Base-by-base conservation (phyloP, 2,888 invertebrate genomes). In the Catotricha subobsoleta region DNA sequence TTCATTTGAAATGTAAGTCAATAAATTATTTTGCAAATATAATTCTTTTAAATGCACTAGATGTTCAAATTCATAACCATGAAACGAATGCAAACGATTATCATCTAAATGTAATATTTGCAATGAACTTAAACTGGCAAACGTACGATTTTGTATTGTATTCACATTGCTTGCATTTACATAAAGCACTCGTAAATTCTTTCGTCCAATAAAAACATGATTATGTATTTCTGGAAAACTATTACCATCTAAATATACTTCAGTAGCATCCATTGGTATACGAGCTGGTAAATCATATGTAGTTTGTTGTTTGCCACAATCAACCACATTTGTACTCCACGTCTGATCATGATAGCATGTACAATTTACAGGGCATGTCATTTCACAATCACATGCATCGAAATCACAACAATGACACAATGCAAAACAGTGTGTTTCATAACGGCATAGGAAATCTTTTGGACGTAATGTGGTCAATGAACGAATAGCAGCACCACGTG, bases 371-470 rank as follows among this genome's bases (percentile, higher is more conserved):
- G 94, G 94, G 56, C 94, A 94, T 47, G 84, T 88, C 83, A 91
- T 88, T 67, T 92, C 88, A 65, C 94, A 94, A 64, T 92, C 92
- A 64, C 94, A 94, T 46, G 86, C 86, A 58, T 90, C 91, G 59
- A 87, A 92, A 59, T 91, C 91, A 65, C 94, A 94, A 64, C 94
- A 94, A 59, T 88, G 87, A 64, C 94, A 94, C 39, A 87, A 72
- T 31, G 90, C 83, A 63, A 91, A 92, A 66, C 94, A 94, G 64
- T 91, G 88, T 41, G 82, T 78, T 57, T 84, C 82, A 67, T 91
- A 92, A 53, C 78, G 80, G 66, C 91, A 92, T 52, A 92, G 71
- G 65, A 91, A 91, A 62, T 90, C 84, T 48, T 81, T 74, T 42
- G 82, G 72, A 51, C 76, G 76, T 27, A 87, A 76, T 47, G 76